Evolutionary conservation across 2,888 invertebrate species (phyloP).

Genomic region (Melanostoma mellinum): DNA sequence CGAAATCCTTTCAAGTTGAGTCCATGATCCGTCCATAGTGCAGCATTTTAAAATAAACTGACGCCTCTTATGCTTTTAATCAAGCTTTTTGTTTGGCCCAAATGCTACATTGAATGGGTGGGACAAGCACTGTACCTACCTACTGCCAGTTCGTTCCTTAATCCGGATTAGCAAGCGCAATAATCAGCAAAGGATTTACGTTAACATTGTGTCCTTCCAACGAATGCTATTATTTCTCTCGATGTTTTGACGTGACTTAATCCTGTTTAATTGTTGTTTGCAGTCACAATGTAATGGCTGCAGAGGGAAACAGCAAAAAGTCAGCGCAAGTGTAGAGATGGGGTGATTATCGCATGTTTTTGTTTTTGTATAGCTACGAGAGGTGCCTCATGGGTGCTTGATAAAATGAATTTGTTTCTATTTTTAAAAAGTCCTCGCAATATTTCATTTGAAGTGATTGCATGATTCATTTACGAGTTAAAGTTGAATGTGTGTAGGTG

Average conservation of each 20-base stretch:
- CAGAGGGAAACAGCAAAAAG: background rate
- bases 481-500: no score
- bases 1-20: slow-evolving; percentile 40
- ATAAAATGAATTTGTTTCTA: no score
- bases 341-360: background rate
- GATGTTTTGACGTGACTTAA: slow-evolving; percentile 69
- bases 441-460: no score
- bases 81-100: slow-evolving; percentile 51
- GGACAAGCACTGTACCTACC: slow-evolving; percentile 4
- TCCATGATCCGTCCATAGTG: slow-evolving; percentile 6
- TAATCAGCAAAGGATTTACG: slow-evolving; percentile 71
- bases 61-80: slow-evolving; percentile 40
- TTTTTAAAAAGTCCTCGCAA: no score
- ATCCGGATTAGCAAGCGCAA: slow-evolving; percentile 71
- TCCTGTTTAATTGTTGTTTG: slow-evolving; percentile 69
- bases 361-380: no score
- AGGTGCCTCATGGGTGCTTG: no score
- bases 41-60: slow-evolving; percentile 2
- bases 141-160: slow-evolving; percentile 49
- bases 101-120: slow-evolving; percentile 18
- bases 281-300: slow-evolving; percentile 28
- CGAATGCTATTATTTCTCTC: slow-evolving; percentile 35
- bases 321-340: background rate
- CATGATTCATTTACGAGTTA: no score
- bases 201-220: slow-evolving; percentile 50